phyloP scores from a whole-genome alignment of 1,140 invertebrate genomes.

The Latrodectus geometricus region DNA sequence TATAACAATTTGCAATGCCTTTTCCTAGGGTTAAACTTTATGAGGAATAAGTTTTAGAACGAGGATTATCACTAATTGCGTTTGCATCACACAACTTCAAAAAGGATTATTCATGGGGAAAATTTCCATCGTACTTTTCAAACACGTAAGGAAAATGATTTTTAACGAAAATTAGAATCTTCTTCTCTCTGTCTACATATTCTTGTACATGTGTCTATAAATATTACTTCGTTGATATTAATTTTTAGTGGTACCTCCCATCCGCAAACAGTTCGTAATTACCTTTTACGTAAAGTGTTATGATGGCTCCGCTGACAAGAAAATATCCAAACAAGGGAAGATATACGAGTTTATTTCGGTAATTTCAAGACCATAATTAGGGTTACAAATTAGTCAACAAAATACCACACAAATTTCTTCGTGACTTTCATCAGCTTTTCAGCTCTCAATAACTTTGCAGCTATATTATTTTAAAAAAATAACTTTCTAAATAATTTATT shows the following conservation, averaged over 20 bases:
- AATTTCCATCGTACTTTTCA: slow-evolving; percentile 33
- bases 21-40: neutral
- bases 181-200: slow-evolving; percentile 22
- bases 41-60: slow-evolving; percentile 13
- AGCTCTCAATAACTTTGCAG: too few relatives aligned
- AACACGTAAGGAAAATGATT: slow-evolving; percentile 28
- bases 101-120: slow-evolving; percentile 36
- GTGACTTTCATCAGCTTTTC: too few relatives aligned
- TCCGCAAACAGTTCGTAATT: slow-evolving; percentile 52
- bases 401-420: too few relatives aligned
- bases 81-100: slow-evolving; percentile 45
- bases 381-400: too few relatives aligned
- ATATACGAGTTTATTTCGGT: too few relatives aligned
- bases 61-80: slow-evolving; percentile 50
- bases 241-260: slow-evolving; percentile 52
- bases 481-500: too few relatives aligned
- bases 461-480: too few relatives aligned
- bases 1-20: too few relatives aligned
- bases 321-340: too few relatives aligned
- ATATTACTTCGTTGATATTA: slow-evolving; percentile 50
- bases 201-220: slow-evolving; percentile 1
- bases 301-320: slow-evolving; percentile 10
- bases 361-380: too few relatives aligned
- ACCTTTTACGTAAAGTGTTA: slow-evolving; percentile 45
- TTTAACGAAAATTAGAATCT: slow-evolving; percentile 36